These are phyloP conservation scores for Onthophagus taurus DNA, from an alignment of 1,140 invertebrate species.

Conservation along the genomic window DNA sequence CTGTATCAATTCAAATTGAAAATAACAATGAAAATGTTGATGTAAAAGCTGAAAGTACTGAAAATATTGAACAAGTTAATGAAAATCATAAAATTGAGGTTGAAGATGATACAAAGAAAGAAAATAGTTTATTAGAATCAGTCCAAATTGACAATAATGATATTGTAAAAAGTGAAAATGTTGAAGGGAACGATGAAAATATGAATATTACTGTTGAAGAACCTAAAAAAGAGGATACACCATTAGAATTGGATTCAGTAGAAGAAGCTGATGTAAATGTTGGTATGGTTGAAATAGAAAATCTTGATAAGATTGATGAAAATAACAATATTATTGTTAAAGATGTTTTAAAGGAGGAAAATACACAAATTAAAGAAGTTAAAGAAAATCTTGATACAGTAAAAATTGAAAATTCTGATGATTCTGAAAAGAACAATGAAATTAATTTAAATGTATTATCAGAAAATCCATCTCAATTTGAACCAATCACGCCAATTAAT, in stretches of 20 bases:
- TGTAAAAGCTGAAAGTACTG: not conserved
- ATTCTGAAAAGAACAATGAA: not conserved
- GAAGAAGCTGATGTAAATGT: not conserved
- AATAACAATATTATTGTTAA: not conserved
- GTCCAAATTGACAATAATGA: conserved; percentile 1
- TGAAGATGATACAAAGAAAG: conserved; percentile 39
- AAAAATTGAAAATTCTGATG: conserved; percentile 1
- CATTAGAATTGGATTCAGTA: not conserved
- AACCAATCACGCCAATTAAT: too few relatives aligned
- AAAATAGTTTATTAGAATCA: too few relatives aligned
- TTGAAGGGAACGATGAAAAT: not conserved
- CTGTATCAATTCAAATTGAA: too few relatives aligned
- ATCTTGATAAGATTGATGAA: not conserved
- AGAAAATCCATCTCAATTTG: not conserved
- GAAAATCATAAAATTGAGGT: conserved; percentile 36
- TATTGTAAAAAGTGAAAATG: conserved; percentile 8
- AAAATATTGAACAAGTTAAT: conserved; percentile 23
- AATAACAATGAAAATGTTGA: too few relatives aligned
- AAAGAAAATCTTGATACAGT: not conserved
- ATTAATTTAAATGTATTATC: not conserved
- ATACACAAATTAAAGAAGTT: not conserved
- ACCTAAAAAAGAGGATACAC: too few relatives aligned
- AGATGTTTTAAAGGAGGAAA: not conserved
- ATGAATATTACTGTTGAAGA: not conserved
- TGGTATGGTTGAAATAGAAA: not conserved